Percentiles rank a stretch among this genome's conserved stretches.
phyloP scores from a whole-genome alignment of 2,888 invertebrate genomes.

The Nysson spinosus region DNA sequence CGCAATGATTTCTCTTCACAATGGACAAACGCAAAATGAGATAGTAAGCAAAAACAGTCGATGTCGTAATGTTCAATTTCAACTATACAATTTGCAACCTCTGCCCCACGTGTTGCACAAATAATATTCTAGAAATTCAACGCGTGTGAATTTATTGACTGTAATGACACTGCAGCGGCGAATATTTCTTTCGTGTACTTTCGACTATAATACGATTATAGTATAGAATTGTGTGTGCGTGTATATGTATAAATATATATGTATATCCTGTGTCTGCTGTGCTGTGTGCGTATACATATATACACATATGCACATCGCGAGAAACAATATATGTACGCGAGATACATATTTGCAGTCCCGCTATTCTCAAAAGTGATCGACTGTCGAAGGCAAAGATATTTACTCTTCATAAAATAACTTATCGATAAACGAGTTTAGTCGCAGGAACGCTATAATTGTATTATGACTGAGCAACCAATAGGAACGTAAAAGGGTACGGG shows the following conservation, averaged over 20 bases:
- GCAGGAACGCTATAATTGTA: slow-evolving; percentile 28
- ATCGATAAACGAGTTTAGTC: slow-evolving; percentile 44
- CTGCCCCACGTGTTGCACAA: slow-evolving; percentile 48
- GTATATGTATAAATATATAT: slow-evolving; percentile 39
- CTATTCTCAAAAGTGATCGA: slow-evolving; percentile 45
- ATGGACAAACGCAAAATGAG: slow-evolving; percentile 13
- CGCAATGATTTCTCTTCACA: slow-evolving; percentile 15
- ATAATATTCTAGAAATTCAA: slow-evolving; percentile 34
- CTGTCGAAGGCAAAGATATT: slow-evolving; percentile 38
- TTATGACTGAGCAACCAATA: slow-evolving; percentile 25
- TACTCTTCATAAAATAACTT: slow-evolving; percentile 48
- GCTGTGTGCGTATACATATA: too few species aligned
- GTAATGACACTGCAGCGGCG: slow-evolving; percentile 35
- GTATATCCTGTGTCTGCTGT: too few species aligned
- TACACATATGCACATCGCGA: slow-evolving; percentile 25
- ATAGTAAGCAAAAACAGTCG: slow-evolving; percentile 3
- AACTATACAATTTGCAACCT: slow-evolving; percentile 27
- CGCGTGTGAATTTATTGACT: slow-evolving; percentile 47
- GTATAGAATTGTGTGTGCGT: slow-evolving; percentile 41
- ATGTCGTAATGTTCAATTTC: slow-evolving; percentile 37
- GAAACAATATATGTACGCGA: slow-evolving; percentile 46
- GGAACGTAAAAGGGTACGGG: slow-evolving; percentile 24
- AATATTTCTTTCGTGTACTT: slow-evolving; percentile 49
- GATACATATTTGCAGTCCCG: slow-evolving; percentile 39
- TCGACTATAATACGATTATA: slow-evolving; percentile 45